Evolutionary conservation across 2,797 vertebrate species (phyloP).

Genomic region (Avahi laniger): DNA sequence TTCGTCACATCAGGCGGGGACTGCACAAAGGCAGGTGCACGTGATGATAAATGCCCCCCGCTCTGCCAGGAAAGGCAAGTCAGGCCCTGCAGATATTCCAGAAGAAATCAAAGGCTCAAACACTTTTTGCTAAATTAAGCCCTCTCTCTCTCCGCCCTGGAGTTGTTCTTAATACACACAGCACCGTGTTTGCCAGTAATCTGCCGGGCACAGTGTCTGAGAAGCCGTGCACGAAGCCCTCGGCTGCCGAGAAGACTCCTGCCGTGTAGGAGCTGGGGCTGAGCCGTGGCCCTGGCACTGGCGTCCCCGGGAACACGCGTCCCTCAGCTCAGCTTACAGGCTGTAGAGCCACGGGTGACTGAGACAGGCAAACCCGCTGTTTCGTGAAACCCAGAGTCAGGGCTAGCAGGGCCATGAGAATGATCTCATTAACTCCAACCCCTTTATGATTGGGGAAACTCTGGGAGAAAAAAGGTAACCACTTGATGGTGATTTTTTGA

Average conservation of each 20-base stretch:
- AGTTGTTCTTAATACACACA: neutral
- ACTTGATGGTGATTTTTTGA: neutral
- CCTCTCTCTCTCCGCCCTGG: neutral
- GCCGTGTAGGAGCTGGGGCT: neutral
- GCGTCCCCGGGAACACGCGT: neutral
- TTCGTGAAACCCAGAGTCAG: neutral
- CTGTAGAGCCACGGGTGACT: neutral
- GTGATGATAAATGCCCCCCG: neutral
- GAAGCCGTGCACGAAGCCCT: neutral
- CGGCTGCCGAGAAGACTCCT: rapidly evolving
- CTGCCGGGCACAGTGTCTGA: neutral
- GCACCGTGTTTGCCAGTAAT: rapidly evolving
- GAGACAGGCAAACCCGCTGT: no score
- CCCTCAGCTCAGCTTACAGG: neutral
- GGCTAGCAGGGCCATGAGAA: neutral
- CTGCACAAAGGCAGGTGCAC: neutral
- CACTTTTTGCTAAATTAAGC: neutral
- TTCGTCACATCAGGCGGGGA: rapidly evolving
- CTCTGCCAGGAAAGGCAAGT: neutral
- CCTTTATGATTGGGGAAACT: neutral
- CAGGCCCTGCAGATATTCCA: neutral
- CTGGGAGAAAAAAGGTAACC: neutral
- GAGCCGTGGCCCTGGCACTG: neutral
- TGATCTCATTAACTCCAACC: neutral
- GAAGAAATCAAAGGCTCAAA: neutral